Conservation (phyloP, 1,140 invertebrate species). For the Heliconius hermathena region DNA sequence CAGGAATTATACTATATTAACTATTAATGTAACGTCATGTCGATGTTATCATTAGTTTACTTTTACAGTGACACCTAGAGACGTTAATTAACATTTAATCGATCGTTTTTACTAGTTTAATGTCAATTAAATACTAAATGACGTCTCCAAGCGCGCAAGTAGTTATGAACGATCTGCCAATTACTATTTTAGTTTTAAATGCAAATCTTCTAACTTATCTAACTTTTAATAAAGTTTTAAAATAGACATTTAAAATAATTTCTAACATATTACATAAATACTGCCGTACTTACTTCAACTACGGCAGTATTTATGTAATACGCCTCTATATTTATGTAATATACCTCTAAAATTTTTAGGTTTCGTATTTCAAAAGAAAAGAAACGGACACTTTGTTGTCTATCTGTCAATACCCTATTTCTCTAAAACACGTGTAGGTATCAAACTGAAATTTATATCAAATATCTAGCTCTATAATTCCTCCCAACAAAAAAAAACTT, state of each 20-base stretch:
- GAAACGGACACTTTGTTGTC: too few species aligned
- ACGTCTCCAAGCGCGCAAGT: background rate
- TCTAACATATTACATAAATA: background rate
- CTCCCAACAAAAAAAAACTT: too few species aligned
- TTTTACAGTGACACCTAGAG: background rate
- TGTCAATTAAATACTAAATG: background rate
- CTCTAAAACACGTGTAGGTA: background rate
- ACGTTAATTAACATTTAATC: background rate
- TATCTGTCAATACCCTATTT: too few species aligned
- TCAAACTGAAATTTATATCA: background rate
- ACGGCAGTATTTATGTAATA: too few species aligned
- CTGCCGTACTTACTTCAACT: too few species aligned
- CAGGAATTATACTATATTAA: background rate
- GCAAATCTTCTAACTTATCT: background rate
- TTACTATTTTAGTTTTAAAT: background rate
- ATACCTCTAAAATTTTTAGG: too few species aligned
- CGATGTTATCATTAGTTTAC: background rate
- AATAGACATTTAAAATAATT: too few species aligned
- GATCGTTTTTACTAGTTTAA: background rate
- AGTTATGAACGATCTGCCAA: background rate
- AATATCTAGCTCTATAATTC: too few species aligned
- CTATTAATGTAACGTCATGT: background rate
- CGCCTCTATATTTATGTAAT: too few species aligned
- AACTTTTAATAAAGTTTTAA: too few species aligned
- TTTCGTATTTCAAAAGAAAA: too few species aligned